These are phyloP conservation scores for Struthio camelus DNA, from an alignment of 2,113 vertebrate genomes.

Conservation along the genomic window DNA sequence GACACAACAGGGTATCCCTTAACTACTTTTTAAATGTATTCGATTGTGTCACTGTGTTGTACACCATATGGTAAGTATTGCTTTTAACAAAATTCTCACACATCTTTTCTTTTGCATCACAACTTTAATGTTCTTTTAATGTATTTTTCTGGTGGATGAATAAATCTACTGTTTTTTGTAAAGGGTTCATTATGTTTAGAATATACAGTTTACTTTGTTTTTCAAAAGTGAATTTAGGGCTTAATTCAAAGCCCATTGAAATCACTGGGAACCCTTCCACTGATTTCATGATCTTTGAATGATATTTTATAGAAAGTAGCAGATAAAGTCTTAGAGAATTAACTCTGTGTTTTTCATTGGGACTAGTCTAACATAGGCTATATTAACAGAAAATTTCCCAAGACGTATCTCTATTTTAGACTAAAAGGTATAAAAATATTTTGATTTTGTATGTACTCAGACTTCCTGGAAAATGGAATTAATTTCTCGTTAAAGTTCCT, in stretches of 20 bases:
- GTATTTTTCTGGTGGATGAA: not conserved
- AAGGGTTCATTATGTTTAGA: constrained; percentile 2
- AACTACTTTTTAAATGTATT: constrained; percentile 32
- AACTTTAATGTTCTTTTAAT: constrained; percentile 32
- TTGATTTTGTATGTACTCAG: not conserved
- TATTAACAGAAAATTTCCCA: not conserved
- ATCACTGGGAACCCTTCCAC: not conserved
- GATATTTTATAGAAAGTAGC: not conserved
- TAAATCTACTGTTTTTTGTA: not conserved
- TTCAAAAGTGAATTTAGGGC: not conserved
- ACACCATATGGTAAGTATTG: constrained; percentile 10
- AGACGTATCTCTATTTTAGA: not conserved
- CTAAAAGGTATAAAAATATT: not conserved
- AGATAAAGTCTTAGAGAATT: not conserved
- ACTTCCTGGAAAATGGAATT: not conserved
- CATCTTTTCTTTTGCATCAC: constrained; percentile 22
- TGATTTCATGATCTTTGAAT: not conserved
- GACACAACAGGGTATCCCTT: constrained; percentile 19
- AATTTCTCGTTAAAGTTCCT: not conserved
- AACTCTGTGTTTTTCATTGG: not conserved
- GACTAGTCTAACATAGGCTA: not conserved
- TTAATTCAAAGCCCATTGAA: constrained; percentile 1
- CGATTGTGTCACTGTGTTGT: not conserved
- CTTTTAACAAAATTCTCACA: constrained; percentile 31
- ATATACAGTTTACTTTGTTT: not conserved